A percentile compares a stretch with the other conserved stretches of the same genome.
phyloP scores from a whole-genome alignment of 2,888 invertebrate genomes.

The Caenorhabditis plicata region DNA sequence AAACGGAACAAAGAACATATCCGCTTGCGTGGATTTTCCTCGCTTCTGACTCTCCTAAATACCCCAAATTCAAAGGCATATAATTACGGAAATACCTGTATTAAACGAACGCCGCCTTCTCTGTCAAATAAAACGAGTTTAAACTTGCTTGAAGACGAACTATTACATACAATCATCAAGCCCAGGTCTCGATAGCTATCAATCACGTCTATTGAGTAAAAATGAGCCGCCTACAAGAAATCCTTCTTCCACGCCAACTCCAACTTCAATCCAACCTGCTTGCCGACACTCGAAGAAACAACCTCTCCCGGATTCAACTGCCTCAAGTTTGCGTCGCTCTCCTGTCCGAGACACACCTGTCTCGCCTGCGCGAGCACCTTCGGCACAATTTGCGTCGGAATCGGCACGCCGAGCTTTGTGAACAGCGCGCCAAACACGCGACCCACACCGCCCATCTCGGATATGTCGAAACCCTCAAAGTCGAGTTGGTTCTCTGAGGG shows the following conservation, averaged over 20 bases:
- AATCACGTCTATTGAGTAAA: conserved; percentile 55
- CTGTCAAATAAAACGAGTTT: conserved; percentile 65
- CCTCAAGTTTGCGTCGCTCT: conserved; percentile 31
- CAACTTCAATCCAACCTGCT: conserved; percentile 36
- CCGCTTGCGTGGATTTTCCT: conserved; percentile 60
- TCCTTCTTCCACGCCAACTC: neutral
- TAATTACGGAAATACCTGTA: conserved; percentile 40
- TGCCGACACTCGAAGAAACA: conserved; percentile 49
- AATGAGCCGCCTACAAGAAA: conserved; percentile 56
- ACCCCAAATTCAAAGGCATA: neutral
- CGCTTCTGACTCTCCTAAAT: conserved; percentile 57
- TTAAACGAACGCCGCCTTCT: conserved; percentile 65
- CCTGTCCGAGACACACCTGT: conserved; percentile 50
- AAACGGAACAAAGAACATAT: conserved; percentile 65
- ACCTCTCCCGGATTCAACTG: conserved; percentile 49
- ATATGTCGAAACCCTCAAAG: conserved; percentile 64
- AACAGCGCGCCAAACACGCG: conserved; percentile 66
- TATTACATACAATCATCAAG: conserved; percentile 61
- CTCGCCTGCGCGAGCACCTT: conserved; percentile 63
- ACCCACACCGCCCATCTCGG: conserved; percentile 65
- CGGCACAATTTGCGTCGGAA: conserved; percentile 65
- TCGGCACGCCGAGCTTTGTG: conserved; percentile 65
- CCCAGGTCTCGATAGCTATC: conserved; percentile 51
- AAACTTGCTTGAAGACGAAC: conserved; percentile 63
- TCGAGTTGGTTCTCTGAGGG: conserved; percentile 59